These are phyloP conservation scores for Leucania comma DNA, from an alignment of 2,888 invertebrate genomes.

Conservation along the genomic window DNA sequence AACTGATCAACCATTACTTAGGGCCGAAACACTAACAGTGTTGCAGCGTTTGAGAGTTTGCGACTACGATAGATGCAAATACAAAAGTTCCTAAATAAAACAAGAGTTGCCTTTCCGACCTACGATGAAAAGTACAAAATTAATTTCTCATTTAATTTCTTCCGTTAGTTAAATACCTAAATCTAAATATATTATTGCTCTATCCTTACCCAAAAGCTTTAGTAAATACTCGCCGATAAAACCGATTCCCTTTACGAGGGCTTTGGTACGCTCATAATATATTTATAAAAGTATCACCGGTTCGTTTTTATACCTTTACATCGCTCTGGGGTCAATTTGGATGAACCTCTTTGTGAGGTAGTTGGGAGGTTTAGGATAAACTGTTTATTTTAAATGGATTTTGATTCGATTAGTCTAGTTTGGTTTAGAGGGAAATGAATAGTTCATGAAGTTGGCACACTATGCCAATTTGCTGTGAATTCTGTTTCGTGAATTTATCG, in stretches of 20 bases:
- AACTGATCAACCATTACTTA: not conserved
- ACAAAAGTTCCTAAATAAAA: not conserved
- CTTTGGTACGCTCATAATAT: constrained; percentile 35
- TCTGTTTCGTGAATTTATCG: too few relatives aligned
- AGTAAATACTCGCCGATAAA: constrained; percentile 32
- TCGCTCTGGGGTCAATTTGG: constrained; percentile 32
- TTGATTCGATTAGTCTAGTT: not conserved
- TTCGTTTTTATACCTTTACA: constrained; percentile 26
- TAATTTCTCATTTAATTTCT: not conserved
- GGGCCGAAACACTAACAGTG: too few relatives aligned
- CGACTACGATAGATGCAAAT: too few relatives aligned
- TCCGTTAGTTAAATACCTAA: constrained; percentile 7
- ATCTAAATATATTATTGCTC: constrained; percentile 31
- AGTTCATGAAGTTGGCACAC: not conserved
- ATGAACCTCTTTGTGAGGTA: constrained; percentile 12
- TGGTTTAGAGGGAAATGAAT: not conserved
- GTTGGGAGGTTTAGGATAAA: constrained; percentile 10
- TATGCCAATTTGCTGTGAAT: not conserved
- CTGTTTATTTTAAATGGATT: constrained; percentile 16
- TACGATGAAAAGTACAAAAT: not conserved
- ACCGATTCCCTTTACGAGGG: constrained; percentile 26
- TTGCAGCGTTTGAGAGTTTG: too few relatives aligned
- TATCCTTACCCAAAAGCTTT: constrained; percentile 9
- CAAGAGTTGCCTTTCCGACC: not conserved
- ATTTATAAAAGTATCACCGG: constrained; percentile 50